Conservation (phyloP, 2,888 invertebrate genomes). For the Caenorhabditis panamensis region DNA sequence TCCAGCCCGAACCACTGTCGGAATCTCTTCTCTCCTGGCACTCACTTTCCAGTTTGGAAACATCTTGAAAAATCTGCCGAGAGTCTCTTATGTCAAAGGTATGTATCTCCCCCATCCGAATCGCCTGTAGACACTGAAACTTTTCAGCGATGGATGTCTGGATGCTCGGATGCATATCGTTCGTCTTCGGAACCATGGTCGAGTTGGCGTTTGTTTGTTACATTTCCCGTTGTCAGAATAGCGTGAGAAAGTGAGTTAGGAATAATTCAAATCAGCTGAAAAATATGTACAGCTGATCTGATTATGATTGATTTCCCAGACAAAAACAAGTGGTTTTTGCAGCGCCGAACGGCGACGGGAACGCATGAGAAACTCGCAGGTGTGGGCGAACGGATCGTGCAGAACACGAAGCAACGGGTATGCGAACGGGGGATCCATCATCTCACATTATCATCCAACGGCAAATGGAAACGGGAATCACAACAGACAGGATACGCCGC, state of each 20-base stretch:
- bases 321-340: conserved; percentile 29
- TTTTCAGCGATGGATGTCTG: conserved; percentile 81
- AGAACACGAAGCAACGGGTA: conserved; percentile 62
- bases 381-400: conserved; percentile 69
- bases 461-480: conserved; percentile 55
- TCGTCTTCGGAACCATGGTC: conserved; percentile 81
- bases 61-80: conserved; percentile 80
- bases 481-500: conserved; percentile 57
- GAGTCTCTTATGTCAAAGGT: conserved; percentile 80
- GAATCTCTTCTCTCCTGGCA: conserved; percentile 80
- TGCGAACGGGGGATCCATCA: conserved; percentile 64
- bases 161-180: conserved; percentile 81
- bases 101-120: not conserved
- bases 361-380: conserved; percentile 63
- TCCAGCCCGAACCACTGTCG: conserved; percentile 81
- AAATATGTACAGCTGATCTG: not conserved
- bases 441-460: conserved; percentile 57
- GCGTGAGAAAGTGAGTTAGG: conserved; percentile 65
- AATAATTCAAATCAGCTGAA: not conserved
- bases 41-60: conserved; percentile 81
- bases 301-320: conserved; percentile 2
- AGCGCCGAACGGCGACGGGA: conserved; percentile 69
- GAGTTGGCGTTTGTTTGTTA: conserved; percentile 81
- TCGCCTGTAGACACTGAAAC: not conserved
- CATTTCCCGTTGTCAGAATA: conserved; percentile 78